Evolutionary conservation across 2,797 vertebrate genomes (phyloP).

Genomic region (Coccyzus lansbergi): DNA sequence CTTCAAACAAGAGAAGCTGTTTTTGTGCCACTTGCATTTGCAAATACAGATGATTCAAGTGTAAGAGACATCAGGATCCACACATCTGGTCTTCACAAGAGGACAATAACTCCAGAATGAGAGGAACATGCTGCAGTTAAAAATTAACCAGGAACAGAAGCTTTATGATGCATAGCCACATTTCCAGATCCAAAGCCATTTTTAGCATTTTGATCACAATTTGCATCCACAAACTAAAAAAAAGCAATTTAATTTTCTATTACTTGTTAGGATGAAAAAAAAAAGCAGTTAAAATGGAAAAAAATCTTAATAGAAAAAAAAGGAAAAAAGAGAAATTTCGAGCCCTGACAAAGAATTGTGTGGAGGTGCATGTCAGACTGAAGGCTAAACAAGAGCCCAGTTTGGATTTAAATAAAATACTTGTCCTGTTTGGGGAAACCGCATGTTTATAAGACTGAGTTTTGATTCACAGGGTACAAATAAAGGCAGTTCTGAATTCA

Average conservation of each 20-base stretch:
- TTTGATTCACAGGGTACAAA: neutral
- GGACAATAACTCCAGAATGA: neutral
- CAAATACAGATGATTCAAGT: slow-evolving; percentile 13
- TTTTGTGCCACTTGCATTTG: slow-evolving; percentile 21
- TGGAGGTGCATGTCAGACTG: accelerated
- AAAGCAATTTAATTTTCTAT: neutral
- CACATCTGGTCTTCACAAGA: slow-evolving; percentile 23
- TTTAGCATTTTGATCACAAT: neutral
- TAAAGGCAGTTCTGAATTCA: neutral
- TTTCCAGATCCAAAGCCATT: neutral
- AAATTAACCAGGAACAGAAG: neutral
- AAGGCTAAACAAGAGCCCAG: neutral
- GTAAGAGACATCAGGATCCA: neutral
- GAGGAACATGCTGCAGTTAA: neutral
- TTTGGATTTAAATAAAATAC: neutral
- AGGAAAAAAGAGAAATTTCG: neutral
- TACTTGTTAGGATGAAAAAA: neutral
- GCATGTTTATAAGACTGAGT: neutral
- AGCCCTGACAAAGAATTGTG: neutral
- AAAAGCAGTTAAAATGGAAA: neutral
- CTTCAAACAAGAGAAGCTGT: neutral
- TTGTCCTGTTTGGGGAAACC: neutral
- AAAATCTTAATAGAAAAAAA: too few species aligned
- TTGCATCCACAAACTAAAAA: neutral
- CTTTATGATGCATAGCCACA: neutral